Base-by-base conservation (phyloP, 1,140 invertebrate genomes). In the Tigriopus japonicus region DNA sequence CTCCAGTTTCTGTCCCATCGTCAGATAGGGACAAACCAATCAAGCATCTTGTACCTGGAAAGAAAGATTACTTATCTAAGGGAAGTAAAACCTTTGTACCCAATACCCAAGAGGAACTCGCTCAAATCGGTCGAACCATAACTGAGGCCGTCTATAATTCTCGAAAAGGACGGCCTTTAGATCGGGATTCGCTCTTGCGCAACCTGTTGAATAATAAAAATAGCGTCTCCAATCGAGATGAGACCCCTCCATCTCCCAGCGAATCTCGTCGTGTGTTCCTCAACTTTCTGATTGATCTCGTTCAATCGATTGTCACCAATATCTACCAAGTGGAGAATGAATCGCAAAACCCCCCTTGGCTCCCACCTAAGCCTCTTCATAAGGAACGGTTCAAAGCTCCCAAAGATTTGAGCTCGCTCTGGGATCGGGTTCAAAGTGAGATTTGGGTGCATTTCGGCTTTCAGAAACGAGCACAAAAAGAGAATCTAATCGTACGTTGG, bases 401-500 rank as follows among this genome's bases (percentile, higher is more conserved):
- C 40, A 58, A 58, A 58, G 17, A 24, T 17, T 19, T 40, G 21
- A 41, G 35, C 17, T 13, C n/a, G n/a, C 40, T 58, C n/a, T 17
- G 13, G n/a, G 56, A 28, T 55, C 14, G 14, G 2, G 24, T 55
- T 24, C 15, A 55, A n/a, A n/a, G 9, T 41, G 53, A 55, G 24
- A 24, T 55, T 17, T 55, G n/a, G 19, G 53, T 55, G 53, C 14
- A 17, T 55, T 55, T 55, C 19, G 23, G 23, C n/a, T 55, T 19
- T 15, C 24, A 42, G 40, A 28, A 28, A n/a, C 23, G 40, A 6
- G 56, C 40, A n/a, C 23, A 42, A 41, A 72, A 76, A 19, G 78
- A 81, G 66, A 77, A 74, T 63, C 69, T 76, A 65, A 78, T 80
- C 23, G 78, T 81, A 67, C 75, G 78, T 65, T 81, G 80, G 75